Evolutionary conservation across 2,797 vertebrate species (phyloP), one percentile per base, ranked within the genome.

Genomic region (Silurus lanzhouensis): DNA sequence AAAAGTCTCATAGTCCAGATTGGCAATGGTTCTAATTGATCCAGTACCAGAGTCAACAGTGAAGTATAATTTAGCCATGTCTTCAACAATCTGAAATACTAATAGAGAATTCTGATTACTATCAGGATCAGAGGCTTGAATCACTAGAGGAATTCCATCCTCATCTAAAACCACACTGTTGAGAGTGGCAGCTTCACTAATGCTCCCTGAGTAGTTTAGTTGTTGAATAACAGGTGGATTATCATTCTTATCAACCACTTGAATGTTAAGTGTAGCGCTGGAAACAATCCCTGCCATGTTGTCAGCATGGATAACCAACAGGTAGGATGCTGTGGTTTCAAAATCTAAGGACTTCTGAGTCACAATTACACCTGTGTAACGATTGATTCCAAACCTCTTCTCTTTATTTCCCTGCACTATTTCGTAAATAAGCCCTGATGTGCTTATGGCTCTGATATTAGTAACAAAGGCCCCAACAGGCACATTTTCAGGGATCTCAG

Each of bases 31-130:
- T 93, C 95, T 91, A 90, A 99, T 95, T 0, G 98, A 99, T 87
- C 98, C 98, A 0, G 98, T 99, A 89, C 97, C 98, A 0, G 98
- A 95, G 89, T 99, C 98, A 87, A 99, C 97, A 57, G 96, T 96
- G 92, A 99, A 99, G 88, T 97, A 98, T 83, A 93, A 95, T 67
- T 95, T 96, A 83, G 96, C 93, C 17, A 95, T 96, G 57, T 96
- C 96, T 7, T 99, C 97, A 10, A 97, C 92, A 70, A 99, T 99
- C 86, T 97, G 95, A 92, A 99, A 99, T 84, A 96, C 94, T 81
- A 99, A 94, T 88, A 99, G 91, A 86, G 97, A 96, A 76, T 99
- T 99, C 86, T 97, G 96, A 91, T 97, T 97, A 88, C 92, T 96
- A 91, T 99, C 98, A 46, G 92, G 94, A 91, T 99, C 98, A 0